Evolutionary conservation across 1,140 invertebrate genomes (phyloP), one percentile per base, ranked within the genome.

Genomic region (Drosophila saltans): DNA sequence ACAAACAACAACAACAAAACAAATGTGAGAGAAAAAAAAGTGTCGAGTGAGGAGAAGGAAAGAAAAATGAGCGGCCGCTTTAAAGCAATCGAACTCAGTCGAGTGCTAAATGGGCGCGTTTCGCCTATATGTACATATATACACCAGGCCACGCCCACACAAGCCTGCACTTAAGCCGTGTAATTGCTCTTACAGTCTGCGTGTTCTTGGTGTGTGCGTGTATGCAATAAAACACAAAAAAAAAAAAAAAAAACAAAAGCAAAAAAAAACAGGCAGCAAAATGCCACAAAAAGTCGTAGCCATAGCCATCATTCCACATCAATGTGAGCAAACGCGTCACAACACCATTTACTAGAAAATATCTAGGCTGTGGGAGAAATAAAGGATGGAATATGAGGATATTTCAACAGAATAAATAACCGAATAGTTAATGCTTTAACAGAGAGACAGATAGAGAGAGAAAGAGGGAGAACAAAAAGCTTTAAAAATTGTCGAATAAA

Each of bases 51-150:
- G 11, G 21, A 24, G 16, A 33, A 33, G 16, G 5, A n/a, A 30
- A 6, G 28, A 33, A 39, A 33, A 11, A 40, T 30, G 43, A 24
- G 61, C 26, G 69, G 61, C 58, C 41, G 69, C 72, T 85, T 81
- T 79, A 82, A 86, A 81, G 74, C 81, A 78, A 82, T 82, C 79
- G 69, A 88, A 76, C 57, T 39, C 64, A 86, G 68, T 79, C 65
- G 68, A 81, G 67, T 63, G 68, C 65, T 66, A 73, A 58, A 74
- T 70, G 75, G 67, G 74, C 66, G 60, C 21, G 43, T 57, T 66
- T 45, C 16, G 41, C 56, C 41, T 43, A 48, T 61, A 33, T 24
- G 0, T 16, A 16, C 0, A 0, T 16, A 16, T 16, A 16, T 16
- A 16, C 16, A 16, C 48, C 16, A 45, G n/a, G 67, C 52, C 58